phyloP scores from a whole-genome alignment of 2,113 vertebrate species.

The Microtus pennsylvanicus region DNA sequence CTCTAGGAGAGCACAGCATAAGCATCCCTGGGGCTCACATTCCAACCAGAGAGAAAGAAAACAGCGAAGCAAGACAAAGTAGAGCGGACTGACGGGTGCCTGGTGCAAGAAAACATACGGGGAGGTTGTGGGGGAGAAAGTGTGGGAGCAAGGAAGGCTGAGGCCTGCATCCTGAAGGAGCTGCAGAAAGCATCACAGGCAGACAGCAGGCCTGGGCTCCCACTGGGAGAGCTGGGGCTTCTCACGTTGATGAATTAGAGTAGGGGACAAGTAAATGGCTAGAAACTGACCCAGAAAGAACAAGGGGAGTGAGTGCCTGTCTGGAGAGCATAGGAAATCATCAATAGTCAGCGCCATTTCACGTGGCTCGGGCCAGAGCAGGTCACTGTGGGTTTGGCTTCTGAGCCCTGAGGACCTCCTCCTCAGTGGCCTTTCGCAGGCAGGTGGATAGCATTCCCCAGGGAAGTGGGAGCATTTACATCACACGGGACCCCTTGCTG shows the following conservation, averaged over 20 bases:
- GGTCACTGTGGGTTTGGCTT: not conserved
- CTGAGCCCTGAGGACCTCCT: fast-evolving
- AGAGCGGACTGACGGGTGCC: fast-evolving
- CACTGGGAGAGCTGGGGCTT: not conserved
- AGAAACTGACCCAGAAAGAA: fast-evolving
- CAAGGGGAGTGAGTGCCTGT: not conserved
- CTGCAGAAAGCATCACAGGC: not conserved
- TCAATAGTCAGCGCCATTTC: fast-evolving
- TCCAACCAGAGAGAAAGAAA: too few species aligned
- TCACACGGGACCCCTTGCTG: not conserved
- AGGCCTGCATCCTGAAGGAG: not conserved
- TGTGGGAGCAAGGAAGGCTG: not conserved
- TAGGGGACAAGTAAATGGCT: not conserved
- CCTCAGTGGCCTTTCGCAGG: fast-evolving
- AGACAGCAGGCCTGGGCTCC: not conserved
- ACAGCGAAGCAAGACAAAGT: fast-evolving
- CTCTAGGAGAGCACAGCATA: fast-evolving
- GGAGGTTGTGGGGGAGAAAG: too few species aligned
- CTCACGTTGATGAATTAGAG: fast-evolving
- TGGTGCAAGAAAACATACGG: too few species aligned
- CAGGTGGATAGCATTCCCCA: fast-evolving
- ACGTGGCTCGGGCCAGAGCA: fast-evolving
- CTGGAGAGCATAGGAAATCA: fast-evolving
- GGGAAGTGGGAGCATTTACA: fast-evolving
- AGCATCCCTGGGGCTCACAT: fast-evolving